phyloP scores from a whole-genome alignment of 2,113 vertebrate genomes.

The Archilochus colubris region DNA sequence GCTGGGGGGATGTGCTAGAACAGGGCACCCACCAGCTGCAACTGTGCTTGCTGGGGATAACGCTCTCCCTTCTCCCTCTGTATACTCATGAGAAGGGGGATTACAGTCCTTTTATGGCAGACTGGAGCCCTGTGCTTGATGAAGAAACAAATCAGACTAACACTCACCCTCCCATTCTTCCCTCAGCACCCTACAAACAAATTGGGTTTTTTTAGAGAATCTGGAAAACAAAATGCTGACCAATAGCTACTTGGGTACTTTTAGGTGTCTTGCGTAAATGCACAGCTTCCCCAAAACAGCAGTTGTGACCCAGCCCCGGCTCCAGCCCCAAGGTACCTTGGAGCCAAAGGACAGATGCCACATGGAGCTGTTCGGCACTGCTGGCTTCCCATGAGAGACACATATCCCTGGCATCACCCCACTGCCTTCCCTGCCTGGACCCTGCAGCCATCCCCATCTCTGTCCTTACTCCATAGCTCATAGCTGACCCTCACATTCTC shows the following conservation, averaged over 20 bases:
- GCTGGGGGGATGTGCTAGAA: neutral
- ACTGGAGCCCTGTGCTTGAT: neutral
- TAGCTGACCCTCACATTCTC: neutral
- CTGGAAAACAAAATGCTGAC: neutral
- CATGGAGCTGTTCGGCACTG: rapidly evolving
- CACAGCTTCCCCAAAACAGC: neutral
- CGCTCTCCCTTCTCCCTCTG: neutral
- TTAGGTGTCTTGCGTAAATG: neutral
- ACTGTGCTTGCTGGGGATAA: neutral
- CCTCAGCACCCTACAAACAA: neutral
- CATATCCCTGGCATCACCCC: rapidly evolving
- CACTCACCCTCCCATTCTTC: neutral
- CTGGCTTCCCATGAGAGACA: rapidly evolving
- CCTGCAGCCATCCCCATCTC: neutral
- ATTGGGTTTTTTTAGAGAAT: neutral
- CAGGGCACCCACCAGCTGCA: rapidly evolving
- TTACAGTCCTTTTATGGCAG: neutral
- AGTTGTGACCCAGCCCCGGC: rapidly evolving
- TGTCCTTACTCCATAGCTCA: neutral
- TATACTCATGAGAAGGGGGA: neutral
- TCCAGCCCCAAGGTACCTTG: rapidly evolving
- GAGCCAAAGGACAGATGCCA: neutral
- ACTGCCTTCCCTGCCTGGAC: rapidly evolving
- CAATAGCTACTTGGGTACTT: neutral
- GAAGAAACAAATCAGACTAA: neutral